Percentiles rank a stretch among this genome's conserved stretches.
These are phyloP conservation scores for Hyalella azteca DNA, from an alignment of 2,888 invertebrate genomes.

Conservation along the genomic window DNA sequence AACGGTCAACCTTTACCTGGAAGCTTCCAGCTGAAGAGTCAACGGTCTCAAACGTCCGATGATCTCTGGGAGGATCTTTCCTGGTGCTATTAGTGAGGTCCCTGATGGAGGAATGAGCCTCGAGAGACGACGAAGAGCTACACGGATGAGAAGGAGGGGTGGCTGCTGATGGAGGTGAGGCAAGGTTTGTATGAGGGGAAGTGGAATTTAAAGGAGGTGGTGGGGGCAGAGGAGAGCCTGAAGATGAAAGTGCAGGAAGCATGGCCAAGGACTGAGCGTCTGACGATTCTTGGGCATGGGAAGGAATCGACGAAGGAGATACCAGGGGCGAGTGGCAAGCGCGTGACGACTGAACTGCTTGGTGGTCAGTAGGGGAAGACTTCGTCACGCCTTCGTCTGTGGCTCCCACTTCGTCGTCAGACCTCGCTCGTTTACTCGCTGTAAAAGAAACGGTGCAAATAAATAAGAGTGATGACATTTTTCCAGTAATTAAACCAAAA, in stretches of 20 bases:
- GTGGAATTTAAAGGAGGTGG: conserved; percentile 30
- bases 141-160: conserved; percentile 27
- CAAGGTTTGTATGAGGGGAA: conserved; percentile 30
- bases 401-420: not conserved
- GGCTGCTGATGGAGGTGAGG: conserved; percentile 48
- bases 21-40: conserved; percentile 52
- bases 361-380: not conserved
- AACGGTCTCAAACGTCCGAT: conserved; percentile 56
- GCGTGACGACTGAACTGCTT: not conserved
- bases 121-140: not conserved
- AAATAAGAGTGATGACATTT: too few relatives aligned
- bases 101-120: not conserved
- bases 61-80: conserved; percentile 57
- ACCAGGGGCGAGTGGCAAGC: conserved; percentile 38
- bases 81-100: conserved; percentile 24
- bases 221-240: conserved; percentile 23
- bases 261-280: not conserved
- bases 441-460: too few relatives aligned
- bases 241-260: conserved; percentile 12
- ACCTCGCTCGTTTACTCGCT: conserved; percentile 35
- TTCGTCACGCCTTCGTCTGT: conserved; percentile 60
- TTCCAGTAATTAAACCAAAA: too few relatives aligned
- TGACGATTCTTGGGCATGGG: conserved; percentile 58
- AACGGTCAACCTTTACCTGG: conserved; percentile 1
- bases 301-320: conserved; percentile 48